Base-by-base conservation (phyloP, 2,888 invertebrate species). In the Mythimna pallens region DNA sequence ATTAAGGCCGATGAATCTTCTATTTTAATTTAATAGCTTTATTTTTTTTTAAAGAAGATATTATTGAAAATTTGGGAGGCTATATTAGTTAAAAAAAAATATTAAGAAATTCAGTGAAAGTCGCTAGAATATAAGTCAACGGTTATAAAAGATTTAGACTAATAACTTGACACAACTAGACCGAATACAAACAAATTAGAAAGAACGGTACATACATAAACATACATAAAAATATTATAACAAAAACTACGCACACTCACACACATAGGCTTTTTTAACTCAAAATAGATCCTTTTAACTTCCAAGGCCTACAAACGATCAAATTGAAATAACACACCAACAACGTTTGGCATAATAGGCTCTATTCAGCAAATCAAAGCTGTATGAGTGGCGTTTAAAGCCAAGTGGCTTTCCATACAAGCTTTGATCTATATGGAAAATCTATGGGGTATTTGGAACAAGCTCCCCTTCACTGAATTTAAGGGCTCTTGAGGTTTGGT, bases 391-490 rank as follows among this genome's bases (percentile, higher is more conserved):
- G 82, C 80, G 69, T 85, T 82, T 84, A 86, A 70, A 76, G 84
- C 67, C 59, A 79, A 85, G 85, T 80, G 82, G 82, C 75, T 81
- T 85, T 86, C 54, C 82, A 80, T 76, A 77, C 59, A 76, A 34
- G 73, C 85, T 86, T 85, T 85, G 85, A 85, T 85, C 77, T 86
- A 61, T 63, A 76, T 74, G 70, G 73, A 77, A 86, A 84, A 80
- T 76, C 65, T 71, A 67, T 86, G 73, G 81, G 65, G 76, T 73
- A 81, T 74, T 76, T 81, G 81, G 77, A 76, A 76, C 77, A 79
- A 69, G 55, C 66, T 80, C 78, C 84, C 79, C 69, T 74, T 47
- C 30, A 40, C 20, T 58, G 50, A 22, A 69, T 47, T 57, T 78
- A 57, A 78, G 72, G 65, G 73, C 76, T 63, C 65, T 84, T 74